Conservation (phyloP, 2,113 vertebrate genomes). For the Gasterosteus nipponicus region DNA sequence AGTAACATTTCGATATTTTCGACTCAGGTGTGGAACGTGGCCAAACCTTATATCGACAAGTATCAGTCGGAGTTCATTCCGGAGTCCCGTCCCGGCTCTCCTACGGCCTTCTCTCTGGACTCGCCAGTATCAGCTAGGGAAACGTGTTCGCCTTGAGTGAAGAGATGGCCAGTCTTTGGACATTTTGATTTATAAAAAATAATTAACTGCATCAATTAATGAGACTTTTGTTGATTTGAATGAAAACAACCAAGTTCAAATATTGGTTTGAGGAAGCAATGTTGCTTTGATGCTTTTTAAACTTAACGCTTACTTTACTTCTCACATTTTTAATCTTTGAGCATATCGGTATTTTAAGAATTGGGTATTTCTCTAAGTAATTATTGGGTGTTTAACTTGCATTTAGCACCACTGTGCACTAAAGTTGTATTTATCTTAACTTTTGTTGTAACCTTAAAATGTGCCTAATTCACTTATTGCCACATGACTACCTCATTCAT, state of each 20-base stretch:
- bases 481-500: conserved; percentile 61
- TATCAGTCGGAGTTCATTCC: conserved; percentile 92
- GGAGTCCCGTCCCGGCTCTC: conserved; percentile 90
- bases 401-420: conserved; percentile 3
- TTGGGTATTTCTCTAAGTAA: conserved; percentile 13
- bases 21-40: conserved; percentile 93
- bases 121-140: conserved; percentile 77
- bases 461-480: conserved; percentile 40
- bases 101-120: conserved; percentile 93
- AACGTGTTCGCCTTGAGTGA: conserved; percentile 80
- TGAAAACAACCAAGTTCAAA: conserved; percentile 1
- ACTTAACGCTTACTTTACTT: conserved; percentile 11
- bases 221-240: conserved; percentile 4
- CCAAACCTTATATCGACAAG: conserved; percentile 94
- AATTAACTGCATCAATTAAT: background rate
- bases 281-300: conserved; percentile 1
- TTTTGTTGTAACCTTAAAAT: conserved; percentile 40
- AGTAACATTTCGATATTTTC: conserved; percentile 11
- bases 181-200: background rate
- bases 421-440: conserved; percentile 44
- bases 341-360: background rate
- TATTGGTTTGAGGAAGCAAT: conserved; percentile 5
- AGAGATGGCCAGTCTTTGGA: background rate
- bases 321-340: conserved; percentile 7
- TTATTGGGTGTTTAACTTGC: conserved; percentile 8